Conservation (phyloP, 1,140 invertebrate species). For the Hestina assimilis region DNA sequence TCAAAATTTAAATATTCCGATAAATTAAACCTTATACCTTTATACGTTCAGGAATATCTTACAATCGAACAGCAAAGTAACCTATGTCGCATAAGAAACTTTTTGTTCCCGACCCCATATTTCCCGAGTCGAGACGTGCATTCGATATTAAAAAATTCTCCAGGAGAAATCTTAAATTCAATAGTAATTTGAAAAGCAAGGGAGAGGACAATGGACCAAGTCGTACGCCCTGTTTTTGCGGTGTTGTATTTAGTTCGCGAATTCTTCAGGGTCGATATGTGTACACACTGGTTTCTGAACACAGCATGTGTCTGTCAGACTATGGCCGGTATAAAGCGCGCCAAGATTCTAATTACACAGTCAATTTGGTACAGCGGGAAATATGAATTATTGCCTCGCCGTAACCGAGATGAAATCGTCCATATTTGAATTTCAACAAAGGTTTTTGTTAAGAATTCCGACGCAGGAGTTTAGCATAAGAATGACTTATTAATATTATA, state of each 20-base stretch:
- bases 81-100: constrained; percentile 52
- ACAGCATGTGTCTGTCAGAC: constrained; percentile 66
- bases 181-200: constrained; percentile 71
- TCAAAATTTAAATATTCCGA: constrained; percentile 37
- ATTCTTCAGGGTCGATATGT: constrained; percentile 70
- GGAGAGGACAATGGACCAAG: constrained; percentile 61
- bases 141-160: constrained; percentile 72
- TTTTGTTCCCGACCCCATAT: constrained; percentile 60
- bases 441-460: constrained; percentile 43
- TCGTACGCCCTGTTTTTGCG: constrained; percentile 73
- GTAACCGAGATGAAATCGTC: constrained; percentile 69
- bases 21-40: constrained; percentile 65
- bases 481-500: constrained; percentile 45
- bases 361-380: constrained; percentile 73
- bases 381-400: constrained; percentile 69
- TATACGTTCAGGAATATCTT: constrained; percentile 41
- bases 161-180: constrained; percentile 74
- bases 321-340: constrained; percentile 50
- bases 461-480: constrained; percentile 55
- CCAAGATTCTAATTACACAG: constrained; percentile 73
- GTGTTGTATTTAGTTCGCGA: constrained; percentile 74
- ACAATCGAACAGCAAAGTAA: constrained; percentile 41
- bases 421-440: constrained; percentile 59
- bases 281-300: constrained; percentile 69
- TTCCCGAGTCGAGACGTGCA: constrained; percentile 66